Evolutionary conservation across 2,797 vertebrate genomes (phyloP).

Genomic region (Phrynocephalus guinanensis): DNA sequence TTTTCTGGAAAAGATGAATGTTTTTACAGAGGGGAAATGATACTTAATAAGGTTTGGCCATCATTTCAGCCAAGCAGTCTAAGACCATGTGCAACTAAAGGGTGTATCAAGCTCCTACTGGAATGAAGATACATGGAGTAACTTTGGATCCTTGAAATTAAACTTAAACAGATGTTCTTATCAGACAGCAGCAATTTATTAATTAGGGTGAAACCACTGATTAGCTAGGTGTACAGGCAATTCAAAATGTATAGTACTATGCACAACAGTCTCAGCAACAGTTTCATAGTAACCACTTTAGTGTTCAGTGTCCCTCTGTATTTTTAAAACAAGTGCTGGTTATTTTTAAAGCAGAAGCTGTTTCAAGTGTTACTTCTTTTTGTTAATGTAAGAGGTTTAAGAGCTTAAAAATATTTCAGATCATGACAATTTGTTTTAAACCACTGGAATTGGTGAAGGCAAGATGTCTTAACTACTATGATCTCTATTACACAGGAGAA

Average conservation of each 20-base stretch:
- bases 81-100: background rate
- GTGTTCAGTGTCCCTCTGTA: conserved; percentile 10
- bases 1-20: background rate
- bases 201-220: background rate
- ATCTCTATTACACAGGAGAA: background rate
- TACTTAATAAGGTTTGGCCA: conserved; percentile 18
- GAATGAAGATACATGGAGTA: background rate
- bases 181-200: conserved; percentile 1
- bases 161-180: conserved; percentile 26
- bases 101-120: background rate
- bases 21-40: background rate
- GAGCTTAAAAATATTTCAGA: conserved; percentile 27
- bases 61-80: background rate
- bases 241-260: background rate
- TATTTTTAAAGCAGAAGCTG: background rate
- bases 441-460: background rate
- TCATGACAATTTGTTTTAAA: background rate
- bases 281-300: background rate
- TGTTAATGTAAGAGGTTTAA: conserved; percentile 13
- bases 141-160: conserved; percentile 33
- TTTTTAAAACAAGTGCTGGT: background rate
- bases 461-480: background rate
- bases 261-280: background rate
- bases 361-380: background rate
- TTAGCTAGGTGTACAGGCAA: background rate